Evolutionary conservation across 2,113 vertebrate genomes (phyloP), one percentile per base, ranked within the genome.

Genomic region (Triplophysa tibetana): DNA sequence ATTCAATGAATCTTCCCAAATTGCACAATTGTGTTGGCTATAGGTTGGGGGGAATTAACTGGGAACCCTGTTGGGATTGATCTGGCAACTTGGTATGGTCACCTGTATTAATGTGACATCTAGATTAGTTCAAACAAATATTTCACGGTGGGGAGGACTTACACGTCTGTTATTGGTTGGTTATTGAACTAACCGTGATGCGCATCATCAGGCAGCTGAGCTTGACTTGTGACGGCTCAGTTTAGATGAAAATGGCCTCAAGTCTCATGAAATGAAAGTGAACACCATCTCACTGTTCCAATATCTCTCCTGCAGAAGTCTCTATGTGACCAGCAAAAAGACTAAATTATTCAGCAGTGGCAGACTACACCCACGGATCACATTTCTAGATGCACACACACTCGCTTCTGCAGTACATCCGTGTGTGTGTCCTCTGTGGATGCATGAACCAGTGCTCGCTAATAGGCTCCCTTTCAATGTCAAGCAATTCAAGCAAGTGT

Each of bases 331-430:
- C 65, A 75, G 75, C 48, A 81, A 61, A 70, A 75, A 50, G 50
- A 65, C 78, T 85, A 67, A 83, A 85, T 83, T 83, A 85, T 85
- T 83, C 69, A 85, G 70, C 75, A 81, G 52, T 24, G 60, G 58
- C 64, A 75, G 75, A 77, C 81, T 78, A 75, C 78, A 63, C 81
- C 81, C 81, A 62, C 54, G 68, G 81, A 83, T 85, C 84, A 75
- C 70, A 14, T 85, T 85, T 83, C 84, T 70, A 62, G 54, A 58
- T 70, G 41, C 58, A 65, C 77, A 78, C 68, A 75, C 62, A 19
- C 72, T 77, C 24, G 23, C 60, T 77, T 65, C 21, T 33, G 58
- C 73, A 50, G 45, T 52, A 77, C 45, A 65, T 65, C 54, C 65
- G 75, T 13, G n/a, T 64, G 62, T 12, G 29, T 50, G 62, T 65